Percentiles rank a stretch among this genome's conserved stretches.
Evolutionary conservation across 2,888 invertebrate genomes (phyloP).

Genomic region (Leptura quadrifasciata): DNA sequence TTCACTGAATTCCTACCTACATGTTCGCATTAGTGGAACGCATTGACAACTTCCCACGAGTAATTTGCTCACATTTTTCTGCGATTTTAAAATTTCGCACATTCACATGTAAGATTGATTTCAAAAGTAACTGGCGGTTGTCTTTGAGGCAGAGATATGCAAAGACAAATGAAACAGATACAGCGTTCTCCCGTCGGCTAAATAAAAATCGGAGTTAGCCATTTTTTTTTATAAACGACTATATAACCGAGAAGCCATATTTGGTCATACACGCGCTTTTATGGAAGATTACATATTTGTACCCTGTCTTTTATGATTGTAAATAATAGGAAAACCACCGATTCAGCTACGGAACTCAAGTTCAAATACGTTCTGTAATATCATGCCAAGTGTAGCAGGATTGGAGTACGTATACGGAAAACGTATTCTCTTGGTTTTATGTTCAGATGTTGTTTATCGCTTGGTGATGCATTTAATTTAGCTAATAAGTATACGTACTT

Average conservation of each 20-base stretch:
- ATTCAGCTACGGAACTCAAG: constrained; percentile 35
- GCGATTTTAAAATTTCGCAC: constrained; percentile 38
- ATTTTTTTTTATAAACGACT: constrained; percentile 47
- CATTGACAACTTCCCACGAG: constrained; percentile 54
- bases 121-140: constrained; percentile 60
- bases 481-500: constrained; percentile 21
- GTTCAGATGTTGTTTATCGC: constrained; percentile 19
- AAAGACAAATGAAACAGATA: constrained; percentile 58
- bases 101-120: constrained; percentile 52
- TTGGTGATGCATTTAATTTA: constrained; percentile 12
- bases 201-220: constrained; percentile 48
- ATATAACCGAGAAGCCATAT: constrained; percentile 61
- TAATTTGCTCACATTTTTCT: constrained; percentile 45
- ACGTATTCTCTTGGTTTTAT: constrained; percentile 16
- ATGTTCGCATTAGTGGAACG: constrained; percentile 35
- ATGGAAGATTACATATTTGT: constrained; percentile 65
- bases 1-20: constrained; percentile 13
- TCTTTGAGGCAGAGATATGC: constrained; percentile 50
- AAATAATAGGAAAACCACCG: constrained; percentile 59
- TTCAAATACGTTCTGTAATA: constrained; percentile 32
- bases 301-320: constrained; percentile 61
- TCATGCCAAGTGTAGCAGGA: constrained; percentile 23
- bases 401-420: constrained; percentile 39
- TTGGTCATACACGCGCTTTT: constrained; percentile 64
- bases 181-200: constrained; percentile 56